Percentiles rank a stretch among this genome's conserved stretches.
Evolutionary conservation across 2,797 vertebrate genomes (phyloP).

Genomic region (Typhlichthys subterraneus): DNA sequence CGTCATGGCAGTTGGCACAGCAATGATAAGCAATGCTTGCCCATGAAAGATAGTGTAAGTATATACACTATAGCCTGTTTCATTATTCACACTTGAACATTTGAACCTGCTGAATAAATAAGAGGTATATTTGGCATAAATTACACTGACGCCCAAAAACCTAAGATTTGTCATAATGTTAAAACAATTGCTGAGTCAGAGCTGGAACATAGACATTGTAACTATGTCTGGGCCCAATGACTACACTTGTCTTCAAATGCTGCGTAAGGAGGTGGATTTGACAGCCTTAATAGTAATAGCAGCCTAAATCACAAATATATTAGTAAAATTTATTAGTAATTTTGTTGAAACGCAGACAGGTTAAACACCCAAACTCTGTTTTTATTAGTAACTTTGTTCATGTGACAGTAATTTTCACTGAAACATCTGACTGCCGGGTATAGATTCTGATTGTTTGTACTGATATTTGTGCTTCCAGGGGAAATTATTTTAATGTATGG

Average conservation of each 20-base stretch:
- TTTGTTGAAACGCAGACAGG: background rate
- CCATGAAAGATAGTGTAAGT: conserved; percentile 29
- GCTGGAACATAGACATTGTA: conserved; percentile 10
- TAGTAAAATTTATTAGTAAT: conserved; percentile 1
- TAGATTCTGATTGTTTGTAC: conserved; percentile 25
- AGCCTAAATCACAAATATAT: background rate
- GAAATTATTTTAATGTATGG: conserved; percentile 26
- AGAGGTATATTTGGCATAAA: conserved; percentile 30
- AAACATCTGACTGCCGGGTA: conserved; percentile 13
- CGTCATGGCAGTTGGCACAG: conserved; percentile 26
- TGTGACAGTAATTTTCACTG: conserved; percentile 31
- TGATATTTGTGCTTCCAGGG: conserved; percentile 32
- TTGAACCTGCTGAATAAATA: conserved; percentile 32
- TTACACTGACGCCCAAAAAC: conserved; percentile 35
- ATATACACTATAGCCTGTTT: conserved; percentile 24
- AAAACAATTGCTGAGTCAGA: conserved; percentile 13
- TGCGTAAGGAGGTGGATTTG: conserved; percentile 16
- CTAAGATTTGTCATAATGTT: conserved; percentile 28
- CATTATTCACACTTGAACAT: conserved; percentile 39
- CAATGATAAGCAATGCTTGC: conserved; percentile 25
- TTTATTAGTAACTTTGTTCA: conserved; percentile 32
- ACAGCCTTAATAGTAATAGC: conserved; percentile 16
- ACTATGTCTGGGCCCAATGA: conserved; percentile 10
- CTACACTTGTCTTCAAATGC: conserved; percentile 10
- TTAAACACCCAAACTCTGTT: conserved; percentile 38